Conservation (phyloP, 1,140 invertebrate genomes). For the Eumaeus atala region DNA sequence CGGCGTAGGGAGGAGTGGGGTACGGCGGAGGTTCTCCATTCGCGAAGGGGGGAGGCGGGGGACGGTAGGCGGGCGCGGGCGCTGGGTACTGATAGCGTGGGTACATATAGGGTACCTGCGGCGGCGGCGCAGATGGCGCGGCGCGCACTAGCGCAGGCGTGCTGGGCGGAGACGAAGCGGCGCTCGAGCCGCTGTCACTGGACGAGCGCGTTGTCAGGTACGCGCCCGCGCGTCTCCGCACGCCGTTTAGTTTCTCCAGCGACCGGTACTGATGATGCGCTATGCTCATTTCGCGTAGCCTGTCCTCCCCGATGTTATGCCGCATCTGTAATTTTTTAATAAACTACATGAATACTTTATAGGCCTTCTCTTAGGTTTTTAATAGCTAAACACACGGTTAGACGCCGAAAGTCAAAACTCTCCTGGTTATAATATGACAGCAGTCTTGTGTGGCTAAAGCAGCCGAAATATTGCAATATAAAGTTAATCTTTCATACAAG, state of each 20-base stretch:
- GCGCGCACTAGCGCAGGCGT: slow-evolving; percentile 65
- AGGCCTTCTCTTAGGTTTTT: no score
- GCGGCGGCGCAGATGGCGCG: slow-evolving; percentile 50
- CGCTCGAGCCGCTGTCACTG: slow-evolving; percentile 77
- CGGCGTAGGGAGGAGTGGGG: slow-evolving; percentile 62
- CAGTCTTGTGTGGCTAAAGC: no score
- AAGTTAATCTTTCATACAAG: no score
- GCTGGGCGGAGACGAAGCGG: slow-evolving; percentile 77
- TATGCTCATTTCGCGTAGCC: slow-evolving; percentile 62
- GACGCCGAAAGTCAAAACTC: no score
- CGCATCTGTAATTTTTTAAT: slow-evolving; percentile 62
- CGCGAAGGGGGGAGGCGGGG: slow-evolving; percentile 54
- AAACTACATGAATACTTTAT: no score
- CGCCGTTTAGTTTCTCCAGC: slow-evolving; percentile 74
- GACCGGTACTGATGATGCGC: slow-evolving; percentile 75
- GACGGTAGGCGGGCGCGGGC: slow-evolving; percentile 60
- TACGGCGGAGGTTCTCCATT: slow-evolving; percentile 69
- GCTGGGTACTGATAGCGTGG: slow-evolving; percentile 61
- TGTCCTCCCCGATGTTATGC: slow-evolving; percentile 59
- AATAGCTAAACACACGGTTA: no score
- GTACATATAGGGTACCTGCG: slow-evolving; percentile 72
- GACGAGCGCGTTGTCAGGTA: slow-evolving; percentile 63
- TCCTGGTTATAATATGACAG: no score
- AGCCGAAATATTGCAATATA: no score
- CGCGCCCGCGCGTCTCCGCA: slow-evolving; percentile 60